Base-by-base conservation (phyloP, 1,140 invertebrate genomes). In the Wiebesia pumilae region DNA sequence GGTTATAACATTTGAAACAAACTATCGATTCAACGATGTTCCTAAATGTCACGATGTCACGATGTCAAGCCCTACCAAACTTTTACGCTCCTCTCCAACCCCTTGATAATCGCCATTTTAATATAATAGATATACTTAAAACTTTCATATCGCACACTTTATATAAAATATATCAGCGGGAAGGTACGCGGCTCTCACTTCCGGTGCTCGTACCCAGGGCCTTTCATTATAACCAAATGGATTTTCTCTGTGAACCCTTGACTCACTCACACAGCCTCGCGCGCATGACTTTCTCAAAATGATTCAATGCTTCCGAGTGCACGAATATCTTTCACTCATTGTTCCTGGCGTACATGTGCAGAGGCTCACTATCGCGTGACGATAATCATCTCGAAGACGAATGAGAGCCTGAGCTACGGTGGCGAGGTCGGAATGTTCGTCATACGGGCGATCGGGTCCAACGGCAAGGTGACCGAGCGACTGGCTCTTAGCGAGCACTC, bases 381-480 rank as follows among this genome's bases (percentile, higher is more conserved):
- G 0, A 94, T 97, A 54, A 96, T 95, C 62, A 95, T 97, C 47
- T 97, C 97, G 0, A 95, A 96, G 83, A 96, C 96, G 1, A 93
- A 95, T 30, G 96, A 96, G 88, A 97, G 97, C 89, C 90, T 94
- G 77, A 85, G 71, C 69, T 96, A 97, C 89, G 97, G 97, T 0
- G 97, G 97, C 0, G 97, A 98, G 90, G 95, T 97, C 0, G 97
- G 97, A 3, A 95, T 95, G 86, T 95, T 97, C 75, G 94, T 95
- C 2, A 93, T 98, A 27, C 95, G 95, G 1, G 93, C 97, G 3
- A 95, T 96, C n/a, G 96, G 95, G 65, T 94, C 93, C 85, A 94
- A 95, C 79, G 94, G 94, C 24, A 94, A 94, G 84, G 95, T 91
- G 54, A 95, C 95, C 27, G 95, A 96, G 54, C 94, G 92, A 83